These are phyloP conservation scores for Pseudomyrmex concolor DNA, from an alignment of 1,140 invertebrate species.

Conservation along the genomic window DNA sequence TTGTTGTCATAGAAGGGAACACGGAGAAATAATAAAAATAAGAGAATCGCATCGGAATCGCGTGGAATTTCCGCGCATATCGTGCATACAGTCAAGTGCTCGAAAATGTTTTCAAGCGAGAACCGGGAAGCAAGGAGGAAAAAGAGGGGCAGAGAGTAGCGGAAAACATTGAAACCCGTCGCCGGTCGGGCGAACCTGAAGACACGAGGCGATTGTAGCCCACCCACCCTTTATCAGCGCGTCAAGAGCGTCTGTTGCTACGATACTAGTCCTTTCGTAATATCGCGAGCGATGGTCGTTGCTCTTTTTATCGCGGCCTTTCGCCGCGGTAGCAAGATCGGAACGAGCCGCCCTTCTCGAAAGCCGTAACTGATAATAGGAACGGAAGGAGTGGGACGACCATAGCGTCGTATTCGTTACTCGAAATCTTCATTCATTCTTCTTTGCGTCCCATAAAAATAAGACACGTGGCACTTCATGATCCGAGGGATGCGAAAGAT, in stretches of 20 bases:
- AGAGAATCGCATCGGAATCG: neutral
- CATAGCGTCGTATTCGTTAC: constrained; percentile 19
- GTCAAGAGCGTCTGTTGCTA: constrained; percentile 60
- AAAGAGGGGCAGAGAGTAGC: neutral
- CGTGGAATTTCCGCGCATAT: constrained; percentile 36
- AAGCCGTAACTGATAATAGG: constrained; percentile 56
- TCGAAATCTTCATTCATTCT: constrained; percentile 54
- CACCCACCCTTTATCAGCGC: constrained; percentile 60
- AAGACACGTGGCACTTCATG: constrained; percentile 18
- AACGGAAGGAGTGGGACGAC: constrained; percentile 13
- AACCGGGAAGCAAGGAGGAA: neutral
- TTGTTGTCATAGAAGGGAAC: neutral
- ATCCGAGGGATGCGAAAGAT: constrained; percentile 19
- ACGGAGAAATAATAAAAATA: constrained; percentile 28
- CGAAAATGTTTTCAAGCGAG: constrained; percentile 32
- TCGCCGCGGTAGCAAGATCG: constrained; percentile 13
- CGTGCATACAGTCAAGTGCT: constrained; percentile 29
- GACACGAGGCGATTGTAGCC: constrained; percentile 22
- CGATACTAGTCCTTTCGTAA: constrained; percentile 61
- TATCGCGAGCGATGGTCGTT: constrained; percentile 61
- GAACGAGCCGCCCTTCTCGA: constrained; percentile 30
- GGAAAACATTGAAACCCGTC: constrained; percentile 27
- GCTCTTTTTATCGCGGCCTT: constrained; percentile 64
- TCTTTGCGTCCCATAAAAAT: neutral
- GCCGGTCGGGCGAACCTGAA: constrained; percentile 40